Conservation (phyloP, 1,140 invertebrate species). For the Drosophila teissieri region DNA sequence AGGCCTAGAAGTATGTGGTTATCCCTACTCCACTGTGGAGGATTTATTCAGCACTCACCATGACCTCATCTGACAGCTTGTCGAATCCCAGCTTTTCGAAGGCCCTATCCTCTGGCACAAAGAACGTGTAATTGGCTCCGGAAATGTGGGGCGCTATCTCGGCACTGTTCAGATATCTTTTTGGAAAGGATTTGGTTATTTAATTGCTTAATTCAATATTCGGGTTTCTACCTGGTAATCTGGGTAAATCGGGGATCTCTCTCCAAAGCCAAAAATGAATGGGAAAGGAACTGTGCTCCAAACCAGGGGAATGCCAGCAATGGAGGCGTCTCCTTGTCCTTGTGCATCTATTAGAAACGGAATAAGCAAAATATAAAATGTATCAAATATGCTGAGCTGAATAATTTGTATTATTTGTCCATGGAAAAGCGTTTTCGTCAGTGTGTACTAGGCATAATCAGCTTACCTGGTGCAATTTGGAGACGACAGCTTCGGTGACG, state of each 20-base stretch:
- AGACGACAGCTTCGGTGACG: conserved; percentile 87
- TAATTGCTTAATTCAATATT: not conserved
- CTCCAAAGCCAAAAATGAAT: conserved; percentile 87
- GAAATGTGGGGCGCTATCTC: conserved; percentile 87
- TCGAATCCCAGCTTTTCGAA: conserved; percentile 86
- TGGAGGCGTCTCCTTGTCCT: conserved; percentile 88
- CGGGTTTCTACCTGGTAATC: conserved; percentile 84
- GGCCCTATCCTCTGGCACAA: conserved; percentile 87
- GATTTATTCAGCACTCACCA: conserved; percentile 64
- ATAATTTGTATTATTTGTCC: no score
- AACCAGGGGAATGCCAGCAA: conserved; percentile 88
- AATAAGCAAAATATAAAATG: not conserved
- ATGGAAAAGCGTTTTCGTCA: no score
- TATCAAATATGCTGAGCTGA: not conserved
- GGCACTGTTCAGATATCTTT: conserved; percentile 86
- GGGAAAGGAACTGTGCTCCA: conserved; percentile 87
- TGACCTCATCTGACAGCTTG: conserved; percentile 86
- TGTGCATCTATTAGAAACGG: conserved; percentile 83
- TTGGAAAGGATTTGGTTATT: not conserved
- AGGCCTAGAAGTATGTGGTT: conserved; percentile 71
- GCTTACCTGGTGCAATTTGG: conserved; percentile 86
- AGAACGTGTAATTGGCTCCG: conserved; percentile 87
- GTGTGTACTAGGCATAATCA: not conserved
- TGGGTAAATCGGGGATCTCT: conserved; percentile 86
- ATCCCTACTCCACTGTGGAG: not conserved